Conservation (phyloP, 2,113 vertebrate genomes). For the Thoracochromis brauschi region DNA sequence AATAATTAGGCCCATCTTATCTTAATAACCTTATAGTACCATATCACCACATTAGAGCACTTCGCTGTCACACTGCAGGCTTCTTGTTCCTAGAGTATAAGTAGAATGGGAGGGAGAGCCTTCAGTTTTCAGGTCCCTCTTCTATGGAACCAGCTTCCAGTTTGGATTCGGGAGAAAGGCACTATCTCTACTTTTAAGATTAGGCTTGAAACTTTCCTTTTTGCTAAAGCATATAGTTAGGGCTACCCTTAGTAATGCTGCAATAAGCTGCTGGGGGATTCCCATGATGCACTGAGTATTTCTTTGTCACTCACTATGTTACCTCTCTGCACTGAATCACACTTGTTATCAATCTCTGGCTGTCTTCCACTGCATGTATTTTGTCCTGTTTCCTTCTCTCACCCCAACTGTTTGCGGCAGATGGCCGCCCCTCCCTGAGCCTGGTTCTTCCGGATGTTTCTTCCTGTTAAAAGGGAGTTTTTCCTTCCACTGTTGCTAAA, state of each 20-base stretch:
- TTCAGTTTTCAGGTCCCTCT: background rate
- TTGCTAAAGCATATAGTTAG: background rate
- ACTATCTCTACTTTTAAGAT: background rate
- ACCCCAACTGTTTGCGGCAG: background rate
- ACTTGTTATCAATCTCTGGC: background rate
- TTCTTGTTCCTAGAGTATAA: background rate
- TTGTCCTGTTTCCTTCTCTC: background rate
- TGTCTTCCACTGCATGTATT: background rate
- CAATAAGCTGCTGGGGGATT: background rate
- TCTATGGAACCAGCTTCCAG: background rate
- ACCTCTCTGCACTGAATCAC: background rate
- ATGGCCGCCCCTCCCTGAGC: accelerated
- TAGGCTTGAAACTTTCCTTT: background rate
- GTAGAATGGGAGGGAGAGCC: background rate
- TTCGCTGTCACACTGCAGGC: background rate
- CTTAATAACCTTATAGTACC: background rate
- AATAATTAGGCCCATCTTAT: background rate
- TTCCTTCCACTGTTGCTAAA: background rate
- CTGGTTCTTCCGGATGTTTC: background rate
- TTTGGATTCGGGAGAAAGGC: accelerated
- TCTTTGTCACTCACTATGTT: background rate
- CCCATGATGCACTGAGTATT: background rate
- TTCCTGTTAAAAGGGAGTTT: background rate
- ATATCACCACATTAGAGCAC: background rate
- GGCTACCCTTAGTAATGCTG: background rate